Evolutionary conservation across 2,113 vertebrate species (phyloP).

Genomic region (Cryptotis parvus): DNA sequence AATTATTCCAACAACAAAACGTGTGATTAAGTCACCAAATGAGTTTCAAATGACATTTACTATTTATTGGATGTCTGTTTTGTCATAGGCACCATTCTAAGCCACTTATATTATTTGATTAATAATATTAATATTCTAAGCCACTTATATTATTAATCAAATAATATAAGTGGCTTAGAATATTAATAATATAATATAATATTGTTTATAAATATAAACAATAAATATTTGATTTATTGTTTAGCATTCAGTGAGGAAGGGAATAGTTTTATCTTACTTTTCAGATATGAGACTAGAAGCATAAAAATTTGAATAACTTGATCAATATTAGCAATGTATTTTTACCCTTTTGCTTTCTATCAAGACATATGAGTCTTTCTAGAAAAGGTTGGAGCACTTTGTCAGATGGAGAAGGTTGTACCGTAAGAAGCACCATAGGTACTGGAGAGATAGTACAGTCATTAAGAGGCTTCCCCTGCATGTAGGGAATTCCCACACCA

Average conservation of each 20-base stretch:
- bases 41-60: neutral
- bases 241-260: neutral
- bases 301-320: slow-evolving; percentile 52
- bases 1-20: neutral
- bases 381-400: neutral
- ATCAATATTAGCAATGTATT: neutral
- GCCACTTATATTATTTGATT: neutral
- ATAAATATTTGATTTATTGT: neutral
- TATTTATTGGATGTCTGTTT: neutral
- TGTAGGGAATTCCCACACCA: no score
- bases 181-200: no score
- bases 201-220: no score
- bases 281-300: neutral
- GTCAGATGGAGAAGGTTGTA: neutral
- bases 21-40: neutral
- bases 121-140: no score
- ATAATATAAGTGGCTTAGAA: no score
- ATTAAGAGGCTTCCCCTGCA: no score
- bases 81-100: neutral
- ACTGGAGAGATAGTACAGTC: no score
- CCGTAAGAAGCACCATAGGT: no score
- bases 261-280: slow-evolving; percentile 19
- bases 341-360: neutral
- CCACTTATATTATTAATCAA: no score
- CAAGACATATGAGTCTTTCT: neutral